These are phyloP conservation scores for Lathamus discolor DNA, from an alignment of 2,113 vertebrate species.

Conservation along the genomic window DNA sequence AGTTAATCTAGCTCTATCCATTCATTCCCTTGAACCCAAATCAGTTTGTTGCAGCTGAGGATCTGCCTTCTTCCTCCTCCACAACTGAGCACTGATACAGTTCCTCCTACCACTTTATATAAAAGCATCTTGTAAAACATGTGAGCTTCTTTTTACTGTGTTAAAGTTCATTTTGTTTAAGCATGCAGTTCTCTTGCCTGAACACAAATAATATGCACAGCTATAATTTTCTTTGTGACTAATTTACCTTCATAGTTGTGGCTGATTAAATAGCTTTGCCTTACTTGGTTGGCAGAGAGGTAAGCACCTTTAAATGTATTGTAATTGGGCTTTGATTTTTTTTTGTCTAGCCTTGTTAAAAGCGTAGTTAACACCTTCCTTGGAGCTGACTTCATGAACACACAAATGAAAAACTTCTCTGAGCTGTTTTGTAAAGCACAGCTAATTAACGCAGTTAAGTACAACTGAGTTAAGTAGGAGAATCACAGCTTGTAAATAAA, in stretches of 20 bases:
- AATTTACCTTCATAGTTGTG: neutral
- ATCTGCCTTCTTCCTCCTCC: neutral
- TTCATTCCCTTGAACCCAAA: neutral
- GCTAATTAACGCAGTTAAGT: constrained; percentile 1
- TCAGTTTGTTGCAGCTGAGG: neutral
- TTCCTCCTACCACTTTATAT: neutral
- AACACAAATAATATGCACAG: neutral
- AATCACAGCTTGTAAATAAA: constrained; percentile 35
- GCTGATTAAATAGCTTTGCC: neutral
- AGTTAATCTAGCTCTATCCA: neutral
- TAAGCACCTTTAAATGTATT: neutral
- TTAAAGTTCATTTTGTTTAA: constrained; percentile 8
- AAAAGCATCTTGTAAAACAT: neutral
- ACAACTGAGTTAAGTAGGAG: neutral
- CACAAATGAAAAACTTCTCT: neutral
- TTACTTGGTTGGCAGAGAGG: neutral
- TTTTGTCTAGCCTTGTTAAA: neutral
- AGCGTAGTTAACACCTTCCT: neutral
- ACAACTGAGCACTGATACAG: neutral
- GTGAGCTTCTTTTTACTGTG: neutral
- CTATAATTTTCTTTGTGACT: constrained; percentile 6
- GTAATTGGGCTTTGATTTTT: neutral
- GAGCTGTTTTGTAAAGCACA: neutral
- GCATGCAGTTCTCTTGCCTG: neutral
- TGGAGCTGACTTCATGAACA: neutral